Base-by-base conservation (phyloP, 2,888 invertebrate genomes). In the Ophonus ardosiacus region DNA sequence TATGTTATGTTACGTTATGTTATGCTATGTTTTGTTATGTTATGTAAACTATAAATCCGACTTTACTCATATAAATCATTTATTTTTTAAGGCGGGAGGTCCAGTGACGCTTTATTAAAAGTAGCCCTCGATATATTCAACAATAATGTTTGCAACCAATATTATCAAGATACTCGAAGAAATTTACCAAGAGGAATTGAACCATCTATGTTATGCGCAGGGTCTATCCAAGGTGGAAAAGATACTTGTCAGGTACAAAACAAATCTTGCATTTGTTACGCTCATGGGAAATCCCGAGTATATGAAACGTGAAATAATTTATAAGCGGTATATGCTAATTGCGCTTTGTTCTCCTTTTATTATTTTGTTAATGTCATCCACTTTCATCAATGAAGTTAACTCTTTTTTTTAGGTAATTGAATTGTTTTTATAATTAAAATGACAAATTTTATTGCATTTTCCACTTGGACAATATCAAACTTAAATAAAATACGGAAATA, bases 181-280 rank as follows among this genome's bases (percentile, higher is more conserved):
- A 24, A 85, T 1, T 86, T 90, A n/a, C 89, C 90, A 7, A 82
- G 87, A 13, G 91, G 91, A n/a, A 88, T 91, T 59, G 86, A 87
- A 7, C 88, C 90, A 6, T 90, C 88, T 15, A 92, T 92, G 92
- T 85, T 93, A n/a, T 93, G 93, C 86, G 92, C 92, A 17, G 93
- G 92, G 10, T 90, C 91, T 86, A 87, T 91, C 8, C 86, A 86
- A 80, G 90, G 91, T 21, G 90, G 91, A 61, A 87, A 86, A 87
- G 89, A 89, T 89, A 92, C 91, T 6, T 91, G 91, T 86, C 89
- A 89, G 86, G 91, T 91, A 89, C n/a, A 4, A 13, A 68, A 31
- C 31, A 51, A 51, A 51, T 13, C 13, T 51, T 51, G 8, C 43
- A 51, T 51, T 51, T 51, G 43, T 51, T 51, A 13, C 43, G 43